phyloP scores from a whole-genome alignment of 2,113 vertebrate genomes.

The Fregetta grallaria region DNA sequence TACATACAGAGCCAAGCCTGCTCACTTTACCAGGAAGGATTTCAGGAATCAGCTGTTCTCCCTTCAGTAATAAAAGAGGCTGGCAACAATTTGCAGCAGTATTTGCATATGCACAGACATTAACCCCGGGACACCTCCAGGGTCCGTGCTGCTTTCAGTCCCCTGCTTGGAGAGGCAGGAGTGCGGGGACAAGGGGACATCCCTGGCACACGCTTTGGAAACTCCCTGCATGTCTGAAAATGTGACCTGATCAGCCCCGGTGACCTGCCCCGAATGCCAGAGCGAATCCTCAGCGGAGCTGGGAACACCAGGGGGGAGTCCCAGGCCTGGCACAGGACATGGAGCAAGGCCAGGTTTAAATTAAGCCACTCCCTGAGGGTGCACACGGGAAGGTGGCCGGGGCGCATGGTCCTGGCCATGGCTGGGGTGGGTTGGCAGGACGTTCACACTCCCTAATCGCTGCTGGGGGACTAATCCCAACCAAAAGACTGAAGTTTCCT shows the following conservation, averaged over 20 bases:
- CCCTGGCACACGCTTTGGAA: neutral
- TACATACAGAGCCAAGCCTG: neutral
- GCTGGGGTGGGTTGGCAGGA: neutral
- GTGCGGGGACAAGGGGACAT: neutral
- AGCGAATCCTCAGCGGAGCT: neutral
- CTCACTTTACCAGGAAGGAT: slow-evolving; percentile 16
- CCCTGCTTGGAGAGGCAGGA: neutral
- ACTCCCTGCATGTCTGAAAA: neutral
- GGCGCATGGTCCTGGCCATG: accelerated
- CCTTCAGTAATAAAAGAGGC: neutral
- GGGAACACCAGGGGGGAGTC: neutral
- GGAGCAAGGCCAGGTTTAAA: neutral
- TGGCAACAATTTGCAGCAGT: neutral
- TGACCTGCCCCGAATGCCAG: neutral
- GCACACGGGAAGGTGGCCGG: accelerated
- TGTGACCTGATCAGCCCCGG: neutral
- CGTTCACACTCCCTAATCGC: accelerated
- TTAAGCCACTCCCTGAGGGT: neutral
- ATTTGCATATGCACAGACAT: slow-evolving; percentile 10
- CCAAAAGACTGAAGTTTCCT: neutral
- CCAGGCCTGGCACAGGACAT: neutral
- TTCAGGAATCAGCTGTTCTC: slow-evolving; percentile 43
- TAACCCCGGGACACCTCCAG: neutral
- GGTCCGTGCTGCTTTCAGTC: neutral
- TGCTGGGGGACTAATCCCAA: neutral